These are phyloP conservation scores for Lepidochitona cinerea DNA, from an alignment of 2,888 invertebrate genomes.

Conservation along the genomic window DNA sequence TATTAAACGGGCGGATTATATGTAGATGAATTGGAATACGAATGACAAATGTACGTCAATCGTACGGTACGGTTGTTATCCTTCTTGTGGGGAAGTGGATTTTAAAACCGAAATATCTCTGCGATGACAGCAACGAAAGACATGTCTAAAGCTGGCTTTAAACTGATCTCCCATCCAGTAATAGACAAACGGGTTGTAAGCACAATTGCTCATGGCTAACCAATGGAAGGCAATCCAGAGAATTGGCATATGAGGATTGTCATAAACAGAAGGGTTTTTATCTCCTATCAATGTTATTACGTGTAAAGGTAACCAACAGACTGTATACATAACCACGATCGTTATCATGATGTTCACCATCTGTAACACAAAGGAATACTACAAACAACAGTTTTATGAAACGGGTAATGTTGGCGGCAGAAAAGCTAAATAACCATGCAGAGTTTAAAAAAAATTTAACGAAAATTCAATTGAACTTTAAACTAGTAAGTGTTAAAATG, in stretches of 20 bases:
- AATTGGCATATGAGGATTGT: conserved; percentile 26
- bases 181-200: conserved; percentile 46
- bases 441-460: no score
- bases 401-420: no score
- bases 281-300: conserved; percentile 41
- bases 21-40: no score
- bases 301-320: conserved; percentile 85
- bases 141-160: conserved; percentile 33
- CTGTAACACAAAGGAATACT: conserved; percentile 72
- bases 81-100: no score
- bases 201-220: conserved; percentile 48
- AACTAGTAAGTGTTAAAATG: no score
- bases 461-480: no score
- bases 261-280: conserved; percentile 23
- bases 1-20: no score
- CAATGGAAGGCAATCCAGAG: conserved; percentile 40
- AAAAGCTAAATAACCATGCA: no score
- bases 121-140: conserved; percentile 3
- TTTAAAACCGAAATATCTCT: no score
- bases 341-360: conserved; percentile 92
- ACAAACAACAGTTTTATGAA: no score
- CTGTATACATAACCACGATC: conserved; percentile 84
- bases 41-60: no score
- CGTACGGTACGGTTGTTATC: no score
- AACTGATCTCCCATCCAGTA: conserved; percentile 45